These are phyloP conservation scores for Poicephalus gulielmi DNA, from an alignment of 2,113 vertebrate genomes.

Conservation along the genomic window DNA sequence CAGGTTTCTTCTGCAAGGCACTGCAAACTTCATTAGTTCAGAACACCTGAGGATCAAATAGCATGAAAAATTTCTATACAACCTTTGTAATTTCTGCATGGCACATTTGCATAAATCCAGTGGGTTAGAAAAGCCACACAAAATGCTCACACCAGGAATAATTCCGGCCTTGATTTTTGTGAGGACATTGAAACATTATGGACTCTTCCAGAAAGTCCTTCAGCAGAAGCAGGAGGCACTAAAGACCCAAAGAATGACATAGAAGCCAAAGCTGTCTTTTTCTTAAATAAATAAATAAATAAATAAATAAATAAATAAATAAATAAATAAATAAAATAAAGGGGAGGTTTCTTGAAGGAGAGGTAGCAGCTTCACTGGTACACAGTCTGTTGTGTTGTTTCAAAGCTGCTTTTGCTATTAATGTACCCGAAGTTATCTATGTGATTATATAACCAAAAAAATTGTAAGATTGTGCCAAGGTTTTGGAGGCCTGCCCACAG, in stretches of 20 bases:
- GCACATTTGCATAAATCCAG: background rate
- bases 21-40: background rate
- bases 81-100: background rate
- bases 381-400: background rate
- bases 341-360: rapidly evolving
- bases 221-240: background rate
- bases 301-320: background rate
- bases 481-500: background rate
- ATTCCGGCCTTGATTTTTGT: background rate
- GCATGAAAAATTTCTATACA: background rate
- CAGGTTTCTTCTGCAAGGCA: background rate
- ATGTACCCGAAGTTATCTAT: background rate
- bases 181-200: background rate
- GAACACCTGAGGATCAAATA: background rate
- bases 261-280: background rate
- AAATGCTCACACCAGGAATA: background rate
- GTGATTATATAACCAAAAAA: background rate
- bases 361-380: background rate
- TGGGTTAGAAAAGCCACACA: background rate
- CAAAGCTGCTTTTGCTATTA: background rate
- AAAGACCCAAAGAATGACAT: background rate
- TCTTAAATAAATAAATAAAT: too few species aligned
- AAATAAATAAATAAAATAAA: background rate
- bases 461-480: background rate
- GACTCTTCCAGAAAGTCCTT: background rate